Base-by-base conservation (phyloP, 2,888 invertebrate genomes). In the Xiphydria camelus region DNA sequence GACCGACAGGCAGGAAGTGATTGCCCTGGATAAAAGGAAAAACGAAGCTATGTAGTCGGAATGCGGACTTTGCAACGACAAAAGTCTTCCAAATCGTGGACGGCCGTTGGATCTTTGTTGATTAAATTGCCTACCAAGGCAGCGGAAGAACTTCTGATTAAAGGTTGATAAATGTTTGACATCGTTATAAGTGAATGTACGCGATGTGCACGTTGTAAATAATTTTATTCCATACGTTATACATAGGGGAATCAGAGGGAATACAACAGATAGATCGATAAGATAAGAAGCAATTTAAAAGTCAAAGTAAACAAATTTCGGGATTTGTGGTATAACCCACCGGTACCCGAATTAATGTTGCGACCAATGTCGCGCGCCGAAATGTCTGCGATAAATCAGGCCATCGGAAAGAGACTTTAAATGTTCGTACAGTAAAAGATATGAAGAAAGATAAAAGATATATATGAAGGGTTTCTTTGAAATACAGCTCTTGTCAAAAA, bases 21-120 rank as follows among this genome's bases (percentile, higher is more conserved):
- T 88, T 35, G 79, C 83, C 51, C 74, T 89, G 41, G 89, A 89
- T 68, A 82, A 81, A 62, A 80, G 83, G 66, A 79, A 88, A 65
- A 89, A 92, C 69, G 83, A 86, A 52, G 88, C n/a, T n/a, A n/a
- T n/a, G n/a, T n/a, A 55, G 89, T 92, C 77, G 91, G 89, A 1
- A 70, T 88, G 55, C 79, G 91, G 57, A 83, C 83, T 38, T 60
- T 88, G 23, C 76, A 78, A 23, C 68, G 65, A 38, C 76, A 78
- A 45, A 73, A 76, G 2, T 66, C 74, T 9, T 79, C 81, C 45
- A 77, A 84, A 66, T 80, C 82, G 43, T 91, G 89, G 88, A 76
- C 91, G 18, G 84, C 88, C 51, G 77, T 89, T 40, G 91, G 91
- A 33, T 84, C 86, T 42, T 79, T 85, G 55, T 78, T 89, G 47